phyloP scores from a whole-genome alignment of 2,113 vertebrate genomes.

The Nerophis ophidion region DNA sequence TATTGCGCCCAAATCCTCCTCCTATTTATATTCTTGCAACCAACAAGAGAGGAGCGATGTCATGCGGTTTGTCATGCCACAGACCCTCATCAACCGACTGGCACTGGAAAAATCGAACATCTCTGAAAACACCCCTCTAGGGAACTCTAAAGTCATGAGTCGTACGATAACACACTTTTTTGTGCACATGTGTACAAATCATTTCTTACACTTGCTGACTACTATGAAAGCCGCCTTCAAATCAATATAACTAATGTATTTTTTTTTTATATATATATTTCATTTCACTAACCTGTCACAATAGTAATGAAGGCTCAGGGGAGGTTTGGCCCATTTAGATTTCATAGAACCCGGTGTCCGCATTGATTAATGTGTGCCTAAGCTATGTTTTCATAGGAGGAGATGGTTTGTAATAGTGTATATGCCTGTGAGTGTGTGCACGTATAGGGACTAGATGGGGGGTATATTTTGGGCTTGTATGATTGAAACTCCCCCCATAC shows the following conservation, averaged over 20 bases:
- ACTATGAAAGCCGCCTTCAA: constrained; percentile 37
- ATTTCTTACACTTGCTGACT: constrained; percentile 26
- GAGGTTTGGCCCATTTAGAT: constrained; percentile 72
- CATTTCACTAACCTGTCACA: constrained; percentile 57
- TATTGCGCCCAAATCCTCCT: neutral
- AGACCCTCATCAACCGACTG: neutral
- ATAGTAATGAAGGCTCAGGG: constrained; percentile 69
- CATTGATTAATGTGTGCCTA: constrained; percentile 71
- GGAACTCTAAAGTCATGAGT: constrained; percentile 14
- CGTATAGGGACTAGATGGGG: constrained; percentile 32
- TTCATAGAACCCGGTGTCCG: constrained; percentile 65
- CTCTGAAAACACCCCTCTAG: neutral
- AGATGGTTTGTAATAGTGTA: constrained; percentile 8
- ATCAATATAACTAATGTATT: constrained; percentile 66
- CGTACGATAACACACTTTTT: constrained; percentile 25
- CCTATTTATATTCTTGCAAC: neutral
- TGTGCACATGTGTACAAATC: constrained; percentile 5
- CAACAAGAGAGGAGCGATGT: neutral
- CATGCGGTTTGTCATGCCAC: too few species aligned
- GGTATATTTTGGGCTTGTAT: constrained; percentile 60
- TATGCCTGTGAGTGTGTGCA: constrained; percentile 3
- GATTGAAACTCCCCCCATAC: constrained; percentile 65
- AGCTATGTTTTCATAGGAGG: constrained; percentile 70
- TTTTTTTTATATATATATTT: constrained; percentile 53
- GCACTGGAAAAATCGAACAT: neutral